Conservation (phyloP, 2,113 vertebrate species). For the Seriola dumerili region DNA sequence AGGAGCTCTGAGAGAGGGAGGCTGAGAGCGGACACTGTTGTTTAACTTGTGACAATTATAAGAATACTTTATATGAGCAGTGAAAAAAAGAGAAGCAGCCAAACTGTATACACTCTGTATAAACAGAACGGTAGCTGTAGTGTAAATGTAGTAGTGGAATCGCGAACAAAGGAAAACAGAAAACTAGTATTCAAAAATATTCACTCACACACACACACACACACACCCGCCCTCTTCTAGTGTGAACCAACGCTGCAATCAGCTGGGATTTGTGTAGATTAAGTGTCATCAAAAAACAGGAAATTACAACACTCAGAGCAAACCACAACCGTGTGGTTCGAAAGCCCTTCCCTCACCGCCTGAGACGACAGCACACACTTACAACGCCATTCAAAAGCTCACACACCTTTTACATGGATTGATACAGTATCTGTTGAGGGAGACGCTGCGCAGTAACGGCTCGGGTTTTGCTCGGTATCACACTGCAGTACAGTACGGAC, state of each 20-base stretch:
- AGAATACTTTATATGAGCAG: not conserved
- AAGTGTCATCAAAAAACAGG: constrained; percentile 62
- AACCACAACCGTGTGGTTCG: constrained; percentile 45
- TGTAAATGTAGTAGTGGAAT: not conserved
- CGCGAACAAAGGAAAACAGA: not conserved
- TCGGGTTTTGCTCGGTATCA: constrained; percentile 7
- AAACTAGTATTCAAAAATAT: not conserved
- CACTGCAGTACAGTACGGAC: not conserved
- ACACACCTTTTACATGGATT: not conserved
- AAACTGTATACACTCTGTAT: not conserved
- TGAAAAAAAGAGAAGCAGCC: not conserved
- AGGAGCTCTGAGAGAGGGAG: not conserved
- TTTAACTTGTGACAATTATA: not conserved
- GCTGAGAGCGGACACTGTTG: no score
- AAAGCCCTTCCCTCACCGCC: constrained; percentile 33
- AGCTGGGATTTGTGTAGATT: constrained; percentile 54
- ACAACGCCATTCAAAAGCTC: not conserved
- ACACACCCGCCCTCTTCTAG: not conserved
- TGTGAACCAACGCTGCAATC: constrained; percentile 50
- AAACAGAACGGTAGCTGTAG: not conserved
- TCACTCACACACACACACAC: not conserved
- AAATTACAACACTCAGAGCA: constrained; percentile 62
- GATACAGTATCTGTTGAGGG: not conserved
- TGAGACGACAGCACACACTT: constrained; percentile 12
- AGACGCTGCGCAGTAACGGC: not conserved